phyloP scores from a whole-genome alignment of 1,140 invertebrate species.

The Doryteuthis pealeii region DNA sequence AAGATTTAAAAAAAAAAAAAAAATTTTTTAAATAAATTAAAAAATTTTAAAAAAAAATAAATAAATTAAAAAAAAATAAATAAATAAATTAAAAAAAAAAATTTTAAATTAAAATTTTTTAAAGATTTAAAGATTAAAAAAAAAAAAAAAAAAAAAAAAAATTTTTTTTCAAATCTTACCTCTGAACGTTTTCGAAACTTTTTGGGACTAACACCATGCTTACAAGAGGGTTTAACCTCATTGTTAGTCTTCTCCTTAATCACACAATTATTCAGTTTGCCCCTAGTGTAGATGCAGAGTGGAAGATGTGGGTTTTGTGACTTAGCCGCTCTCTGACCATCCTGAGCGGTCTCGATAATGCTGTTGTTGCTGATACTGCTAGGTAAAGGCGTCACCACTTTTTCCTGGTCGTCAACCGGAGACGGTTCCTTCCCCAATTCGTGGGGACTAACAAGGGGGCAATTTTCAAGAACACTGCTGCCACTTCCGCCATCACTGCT shows the following conservation, averaged over 20 bases:
- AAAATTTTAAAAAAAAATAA: no score
- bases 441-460: neutral
- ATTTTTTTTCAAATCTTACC: neutral
- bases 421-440: neutral
- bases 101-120: no score
- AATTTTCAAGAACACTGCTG: neutral
- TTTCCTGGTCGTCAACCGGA: no score
- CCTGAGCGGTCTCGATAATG: neutral
- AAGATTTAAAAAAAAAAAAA: no score
- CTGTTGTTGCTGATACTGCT: neutral
- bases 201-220: neutral
- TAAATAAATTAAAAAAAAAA: no score
- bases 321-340: neutral
- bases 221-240: neutral
- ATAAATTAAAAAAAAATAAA: no score
- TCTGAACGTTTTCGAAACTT: slow-evolving; percentile 3
- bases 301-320: slow-evolving; percentile 40
- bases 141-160: neutral
- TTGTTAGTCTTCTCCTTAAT: neutral
- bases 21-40: no score
- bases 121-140: no score
- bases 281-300: slow-evolving; percentile 20
- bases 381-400: neutral
- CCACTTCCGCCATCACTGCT: neutral
- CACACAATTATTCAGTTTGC: slow-evolving; percentile 16